Evolutionary conservation across 1,140 invertebrate genomes (phyloP).

Genomic region (Pseudomyrmex flavicornis): DNA sequence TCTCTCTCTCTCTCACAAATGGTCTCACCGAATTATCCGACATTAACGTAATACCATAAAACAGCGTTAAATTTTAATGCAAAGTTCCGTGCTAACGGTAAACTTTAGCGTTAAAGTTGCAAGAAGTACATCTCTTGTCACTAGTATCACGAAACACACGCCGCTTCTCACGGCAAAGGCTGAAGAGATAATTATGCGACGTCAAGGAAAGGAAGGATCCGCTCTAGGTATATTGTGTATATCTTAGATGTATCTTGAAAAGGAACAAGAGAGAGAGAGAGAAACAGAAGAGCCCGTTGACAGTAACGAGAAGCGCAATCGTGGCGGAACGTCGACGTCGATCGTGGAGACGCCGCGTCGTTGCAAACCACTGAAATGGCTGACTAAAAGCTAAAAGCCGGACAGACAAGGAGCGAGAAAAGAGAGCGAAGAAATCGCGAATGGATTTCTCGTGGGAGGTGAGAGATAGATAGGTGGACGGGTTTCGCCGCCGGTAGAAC

Average conservation of each 20-base stretch:
- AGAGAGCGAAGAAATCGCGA: slow-evolving; percentile 30
- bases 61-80: no score
- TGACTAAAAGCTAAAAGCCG: slow-evolving; percentile 73
- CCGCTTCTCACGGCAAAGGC: no score
- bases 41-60: no score
- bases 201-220: neutral
- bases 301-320: slow-evolving; percentile 11
- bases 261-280: neutral
- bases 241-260: neutral
- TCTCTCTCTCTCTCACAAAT: neutral
- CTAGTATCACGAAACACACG: neutral
- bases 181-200: neutral
- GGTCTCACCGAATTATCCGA: no score
- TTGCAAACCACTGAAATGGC: slow-evolving; percentile 62
- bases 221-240: neutral
- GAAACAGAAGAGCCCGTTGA: slow-evolving; percentile 33
- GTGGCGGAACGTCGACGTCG: neutral
- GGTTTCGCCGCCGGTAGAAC: slow-evolving; percentile 2
- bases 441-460: slow-evolving; percentile 37
- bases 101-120: no score
- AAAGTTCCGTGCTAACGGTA: no score
- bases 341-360: slow-evolving; percentile 42
- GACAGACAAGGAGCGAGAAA: slow-evolving; percentile 57
- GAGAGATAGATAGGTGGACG: slow-evolving; percentile 36
- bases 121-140: no score